phyloP scores from a whole-genome alignment of 2,888 invertebrate genomes.

The Ditula angustiorana region DNA sequence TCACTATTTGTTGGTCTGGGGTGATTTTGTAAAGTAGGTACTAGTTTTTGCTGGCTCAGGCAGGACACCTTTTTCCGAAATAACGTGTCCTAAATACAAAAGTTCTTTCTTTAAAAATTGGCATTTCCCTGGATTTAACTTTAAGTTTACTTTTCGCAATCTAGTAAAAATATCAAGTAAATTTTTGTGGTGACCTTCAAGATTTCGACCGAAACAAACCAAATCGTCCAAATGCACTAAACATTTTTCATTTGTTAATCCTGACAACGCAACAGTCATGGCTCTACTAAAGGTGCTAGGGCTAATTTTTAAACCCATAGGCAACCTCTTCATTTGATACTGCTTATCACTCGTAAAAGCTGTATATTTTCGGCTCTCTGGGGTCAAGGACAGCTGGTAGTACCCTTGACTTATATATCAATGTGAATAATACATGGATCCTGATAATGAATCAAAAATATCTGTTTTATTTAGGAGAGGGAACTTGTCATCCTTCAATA shows the following conservation, averaged over 20 bases:
- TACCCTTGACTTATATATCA: constrained; percentile 26
- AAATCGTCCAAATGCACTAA: constrained; percentile 13
- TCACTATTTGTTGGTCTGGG: neutral
- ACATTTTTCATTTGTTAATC: constrained; percentile 12
- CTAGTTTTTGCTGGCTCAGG: constrained; percentile 28
- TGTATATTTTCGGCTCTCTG: constrained; percentile 21
- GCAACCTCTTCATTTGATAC: constrained; percentile 31
- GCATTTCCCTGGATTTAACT: constrained; percentile 31
- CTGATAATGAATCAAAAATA: constrained; percentile 19
- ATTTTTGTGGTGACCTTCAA: constrained; percentile 4
- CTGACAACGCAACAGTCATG: constrained; percentile 19
- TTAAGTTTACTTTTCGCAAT: constrained; percentile 28
- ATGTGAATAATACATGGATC: constrained; percentile 17
- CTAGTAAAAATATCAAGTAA: constrained; percentile 9
- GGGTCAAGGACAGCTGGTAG: constrained; percentile 16
- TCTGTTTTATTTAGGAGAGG: neutral
- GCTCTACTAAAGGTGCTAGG: constrained; percentile 17
- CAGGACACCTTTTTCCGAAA: constrained; percentile 16
- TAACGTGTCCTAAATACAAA: constrained; percentile 31
- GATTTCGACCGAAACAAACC: neutral
- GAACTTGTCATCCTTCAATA: too few species aligned
- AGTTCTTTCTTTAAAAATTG: constrained; percentile 29
- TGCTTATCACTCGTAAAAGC: constrained; percentile 32
- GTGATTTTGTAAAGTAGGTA: constrained; percentile 5
- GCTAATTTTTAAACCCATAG: constrained; percentile 15